These are phyloP conservation scores for Lithophane ornitopus DNA, from an alignment of 2,888 invertebrate genomes.

Conservation along the genomic window DNA sequence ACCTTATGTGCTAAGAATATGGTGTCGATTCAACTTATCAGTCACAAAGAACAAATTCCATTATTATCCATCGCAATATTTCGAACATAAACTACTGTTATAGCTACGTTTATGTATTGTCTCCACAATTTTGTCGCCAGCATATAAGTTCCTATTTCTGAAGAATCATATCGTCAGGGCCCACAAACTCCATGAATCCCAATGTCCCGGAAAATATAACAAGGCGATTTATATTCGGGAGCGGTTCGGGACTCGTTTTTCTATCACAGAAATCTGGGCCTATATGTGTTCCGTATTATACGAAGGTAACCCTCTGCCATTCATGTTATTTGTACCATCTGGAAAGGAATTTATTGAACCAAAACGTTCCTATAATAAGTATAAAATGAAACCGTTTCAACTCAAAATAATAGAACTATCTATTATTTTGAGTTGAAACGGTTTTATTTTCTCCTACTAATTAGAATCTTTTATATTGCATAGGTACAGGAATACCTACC, in stretches of 20 bases:
- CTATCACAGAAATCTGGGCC: conserved; percentile 86
- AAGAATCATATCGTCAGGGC: conserved; percentile 82
- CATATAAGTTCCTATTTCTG: conserved; percentile 72
- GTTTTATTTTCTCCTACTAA: conserved; percentile 6
- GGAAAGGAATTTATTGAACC: conserved; percentile 64
- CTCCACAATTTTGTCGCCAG: conserved; percentile 54
- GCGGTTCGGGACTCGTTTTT: conserved; percentile 83
- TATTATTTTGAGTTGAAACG: conserved; percentile 40
- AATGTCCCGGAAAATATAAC: conserved; percentile 90
- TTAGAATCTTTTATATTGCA: not conserved
- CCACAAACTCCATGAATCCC: conserved; percentile 89
- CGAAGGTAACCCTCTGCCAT: conserved; percentile 66
- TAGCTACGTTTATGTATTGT: conserved; percentile 21
- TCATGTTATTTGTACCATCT: conserved; percentile 68
- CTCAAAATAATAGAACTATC: not conserved
- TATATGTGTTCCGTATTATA: conserved; percentile 73
- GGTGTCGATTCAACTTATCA: not conserved
- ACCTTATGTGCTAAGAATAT: not conserved
- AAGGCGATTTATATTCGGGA: conserved; percentile 90
- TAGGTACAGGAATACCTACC: too few species aligned
- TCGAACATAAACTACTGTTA: not conserved
- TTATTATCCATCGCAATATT: not conserved
- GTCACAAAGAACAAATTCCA: not conserved
- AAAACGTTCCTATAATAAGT: conserved; percentile 47
- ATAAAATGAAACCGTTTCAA: not conserved